Evolutionary conservation across 2,888 invertebrate genomes (phyloP), one percentile per base, ranked within the genome.

Genomic region (Pinctada fucata): DNA sequence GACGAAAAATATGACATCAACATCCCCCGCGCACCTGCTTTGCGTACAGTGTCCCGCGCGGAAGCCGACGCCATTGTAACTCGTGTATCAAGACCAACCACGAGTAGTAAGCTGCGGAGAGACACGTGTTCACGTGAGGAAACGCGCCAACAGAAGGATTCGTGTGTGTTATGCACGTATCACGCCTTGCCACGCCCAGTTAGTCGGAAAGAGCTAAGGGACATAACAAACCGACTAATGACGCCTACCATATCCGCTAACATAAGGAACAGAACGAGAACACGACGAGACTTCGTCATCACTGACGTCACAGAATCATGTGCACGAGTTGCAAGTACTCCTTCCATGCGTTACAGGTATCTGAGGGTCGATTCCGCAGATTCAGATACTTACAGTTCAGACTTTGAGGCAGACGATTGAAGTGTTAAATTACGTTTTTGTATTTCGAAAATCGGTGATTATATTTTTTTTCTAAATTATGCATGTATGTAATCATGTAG

Each of bases 1-100:
- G 68, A 76, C 31, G 64, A 67, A 31, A 52, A 73, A 4, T 76
- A 76, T 58, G 76, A 79, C 16, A 76, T 73, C 10, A 68, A 69
- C 8, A 52, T 79, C 2, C 79, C 79, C 5, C 76, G 75, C 8
- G 79, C 79, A 4, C 79, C 79, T 13, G 79, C 79, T 4, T 76
- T 79, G 45, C 70, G 79, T 16, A 52, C 67, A 13, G 58, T 77
- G 45, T 64, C 69, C 16, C 65, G 69, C 6, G 66, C 65, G 16
- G 76, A 79, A 47, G 76, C 75, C 2, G 63, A 67, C 6, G 68
- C 49, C 31, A 76, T 79, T 3, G 79, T 79, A 10, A 74, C 49
- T 10, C 64, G 79, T 8, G 73, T 79, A 6, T 74, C 76, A 3
- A 58, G 79, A n/a, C 79, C 79, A 1, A 79, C 76, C 2, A 72